A percentile compares a stretch with the other conserved stretches of the same genome.
These are phyloP conservation scores for Neoniphon sammara DNA, from an alignment of 2,797 vertebrate genomes.

Conservation along the genomic window DNA sequence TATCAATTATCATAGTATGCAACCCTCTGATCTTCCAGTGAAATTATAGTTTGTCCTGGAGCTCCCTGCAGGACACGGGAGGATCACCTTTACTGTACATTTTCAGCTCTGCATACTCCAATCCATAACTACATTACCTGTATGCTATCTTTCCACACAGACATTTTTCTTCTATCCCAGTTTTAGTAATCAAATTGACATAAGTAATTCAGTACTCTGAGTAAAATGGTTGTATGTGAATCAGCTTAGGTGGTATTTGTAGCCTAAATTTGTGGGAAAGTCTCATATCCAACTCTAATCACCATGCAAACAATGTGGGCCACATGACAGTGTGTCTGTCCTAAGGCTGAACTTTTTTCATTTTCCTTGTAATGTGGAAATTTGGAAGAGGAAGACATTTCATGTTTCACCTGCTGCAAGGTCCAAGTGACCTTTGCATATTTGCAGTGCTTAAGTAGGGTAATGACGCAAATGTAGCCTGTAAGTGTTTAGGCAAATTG, in stretches of 20 bases:
- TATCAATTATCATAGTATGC: slow-evolving; percentile 51
- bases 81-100: slow-evolving; percentile 10
- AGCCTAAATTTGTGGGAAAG: neutral
- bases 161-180: neutral
- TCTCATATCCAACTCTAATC: neutral
- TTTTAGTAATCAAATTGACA: neutral
- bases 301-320: neutral
- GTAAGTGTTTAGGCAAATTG: too few species aligned
- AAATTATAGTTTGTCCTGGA: slow-evolving; percentile 61
- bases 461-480: too few species aligned
- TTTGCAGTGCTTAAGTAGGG: neutral
- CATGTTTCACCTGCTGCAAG: neutral
- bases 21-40: slow-evolving; percentile 60
- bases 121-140: slow-evolving; percentile 2
- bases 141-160: neutral
- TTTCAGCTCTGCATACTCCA: slow-evolving; percentile 19
- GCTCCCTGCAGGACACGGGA: slow-evolving; percentile 52
- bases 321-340: neutral
- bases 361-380: neutral
- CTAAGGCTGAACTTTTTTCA: too few species aligned
- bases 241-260: neutral
- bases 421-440: neutral
- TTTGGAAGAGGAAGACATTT: neutral
- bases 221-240: neutral
- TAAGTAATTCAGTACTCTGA: neutral